Evolutionary conservation across 2,888 invertebrate species (phyloP).

Genomic region (Orchesella flavescens): DNA sequence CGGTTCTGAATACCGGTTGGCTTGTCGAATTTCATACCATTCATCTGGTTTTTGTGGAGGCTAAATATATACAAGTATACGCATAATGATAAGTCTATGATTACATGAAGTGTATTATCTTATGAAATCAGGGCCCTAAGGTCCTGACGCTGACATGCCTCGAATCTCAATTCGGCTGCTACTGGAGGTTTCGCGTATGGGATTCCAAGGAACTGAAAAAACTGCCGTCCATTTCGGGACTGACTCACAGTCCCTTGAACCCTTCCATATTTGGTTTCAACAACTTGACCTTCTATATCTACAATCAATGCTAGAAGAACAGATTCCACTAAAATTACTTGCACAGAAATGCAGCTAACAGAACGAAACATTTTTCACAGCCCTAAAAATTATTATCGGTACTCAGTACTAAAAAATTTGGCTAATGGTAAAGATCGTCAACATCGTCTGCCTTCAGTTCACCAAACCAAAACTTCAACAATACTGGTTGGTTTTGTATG

Average conservation of each 20-base stretch:
- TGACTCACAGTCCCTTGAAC: constrained; percentile 40
- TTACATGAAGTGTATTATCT: no score
- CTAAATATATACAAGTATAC: constrained; percentile 10
- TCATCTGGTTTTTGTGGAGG: constrained; percentile 39
- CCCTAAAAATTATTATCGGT: no score
- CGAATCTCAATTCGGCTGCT: constrained; percentile 35
- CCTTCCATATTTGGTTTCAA: constrained; percentile 48
- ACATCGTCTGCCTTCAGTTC: no score
- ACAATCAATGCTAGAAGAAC: constrained; percentile 33
- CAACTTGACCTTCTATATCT: constrained; percentile 32
- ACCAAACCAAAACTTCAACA: no score
- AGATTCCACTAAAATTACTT: constrained; percentile 11
- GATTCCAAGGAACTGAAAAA: constrained; percentile 54
- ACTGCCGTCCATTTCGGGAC: constrained; percentile 38
- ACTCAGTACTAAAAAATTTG: no score
- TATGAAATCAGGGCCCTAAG: no score
- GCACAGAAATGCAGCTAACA: constrained; percentile 11
- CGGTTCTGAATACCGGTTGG: constrained; percentile 20
- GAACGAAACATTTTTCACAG: neutral
- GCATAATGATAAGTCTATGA: no score
- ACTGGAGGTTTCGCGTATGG: constrained; percentile 39
- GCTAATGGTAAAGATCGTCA: no score
- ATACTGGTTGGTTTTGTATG: no score
- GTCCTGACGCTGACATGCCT: no score
- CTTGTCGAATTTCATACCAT: constrained; percentile 42